phyloP scores from a whole-genome alignment of 2,888 invertebrate genomes.

The Ichneumoninae sp. region DNA sequence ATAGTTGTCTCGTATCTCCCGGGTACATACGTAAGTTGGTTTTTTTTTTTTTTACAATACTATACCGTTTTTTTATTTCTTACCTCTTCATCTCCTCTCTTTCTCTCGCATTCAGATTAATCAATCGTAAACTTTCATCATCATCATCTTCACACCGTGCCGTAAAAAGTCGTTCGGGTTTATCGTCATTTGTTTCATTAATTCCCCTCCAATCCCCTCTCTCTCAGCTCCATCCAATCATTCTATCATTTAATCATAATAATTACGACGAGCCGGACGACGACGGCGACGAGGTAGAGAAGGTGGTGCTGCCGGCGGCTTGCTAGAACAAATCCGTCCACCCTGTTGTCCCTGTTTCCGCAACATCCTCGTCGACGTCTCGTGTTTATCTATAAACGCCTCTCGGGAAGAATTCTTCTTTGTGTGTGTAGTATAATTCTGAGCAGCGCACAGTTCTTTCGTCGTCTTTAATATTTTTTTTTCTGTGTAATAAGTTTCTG shows the following conservation, averaged over 20 bases:
- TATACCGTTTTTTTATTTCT: slow-evolving; percentile 40
- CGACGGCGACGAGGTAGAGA: slow-evolving; percentile 49
- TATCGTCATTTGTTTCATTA: slow-evolving; percentile 32
- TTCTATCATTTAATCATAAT: slow-evolving; percentile 50
- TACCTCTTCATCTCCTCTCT: slow-evolving; percentile 35
- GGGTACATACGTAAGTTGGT: slow-evolving; percentile 50
- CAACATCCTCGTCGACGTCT: slow-evolving; percentile 55
- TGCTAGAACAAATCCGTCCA: slow-evolving; percentile 22
- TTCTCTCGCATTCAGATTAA: slow-evolving; percentile 19
- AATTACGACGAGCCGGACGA: slow-evolving; percentile 54
- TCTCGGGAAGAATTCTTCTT: slow-evolving; percentile 81
- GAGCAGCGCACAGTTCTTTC: slow-evolving; percentile 76
- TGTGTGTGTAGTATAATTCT: slow-evolving; percentile 78
- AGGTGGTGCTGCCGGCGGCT: slow-evolving; percentile 29
- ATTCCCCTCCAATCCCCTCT: slow-evolving; percentile 8
- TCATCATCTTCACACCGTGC: slow-evolving; percentile 15
- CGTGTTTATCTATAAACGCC: slow-evolving; percentile 51
- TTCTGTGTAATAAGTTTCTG: slow-evolving; percentile 52
- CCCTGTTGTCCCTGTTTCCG: slow-evolving; percentile 48
- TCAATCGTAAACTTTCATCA: slow-evolving; percentile 13
- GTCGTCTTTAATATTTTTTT: slow-evolving; percentile 66
- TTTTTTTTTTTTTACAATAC: slow-evolving; percentile 50
- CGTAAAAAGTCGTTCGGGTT: slow-evolving; percentile 42
- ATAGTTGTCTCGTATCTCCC: slow-evolving; percentile 50
- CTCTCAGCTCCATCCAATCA: slow-evolving; percentile 8